Conservation (phyloP, 2,113 vertebrate species). For the Corythaixoides concolor region DNA sequence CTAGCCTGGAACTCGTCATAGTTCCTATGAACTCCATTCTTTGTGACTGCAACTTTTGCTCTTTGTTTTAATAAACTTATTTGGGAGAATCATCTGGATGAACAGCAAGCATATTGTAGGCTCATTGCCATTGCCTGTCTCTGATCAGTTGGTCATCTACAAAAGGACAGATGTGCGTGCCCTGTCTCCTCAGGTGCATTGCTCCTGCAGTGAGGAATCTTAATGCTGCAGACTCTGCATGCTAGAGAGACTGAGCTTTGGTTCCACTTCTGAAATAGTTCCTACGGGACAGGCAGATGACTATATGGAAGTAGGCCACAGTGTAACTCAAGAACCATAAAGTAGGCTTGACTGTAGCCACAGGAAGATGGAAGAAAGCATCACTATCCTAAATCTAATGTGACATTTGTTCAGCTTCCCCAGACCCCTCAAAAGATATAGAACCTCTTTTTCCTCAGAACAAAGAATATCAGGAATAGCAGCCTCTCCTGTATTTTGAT, state of each 20-base stretch:
- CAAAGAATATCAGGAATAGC: not conserved
- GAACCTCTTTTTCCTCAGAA: not conserved
- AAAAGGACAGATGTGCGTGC: slow-evolving; percentile 1
- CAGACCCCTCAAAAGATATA: not conserved
- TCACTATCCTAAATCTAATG: not conserved
- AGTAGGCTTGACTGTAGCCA: not conserved
- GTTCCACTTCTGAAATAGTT: not conserved
- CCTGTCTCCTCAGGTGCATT: not conserved
- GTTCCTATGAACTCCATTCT: not conserved
- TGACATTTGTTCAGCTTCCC: not conserved
- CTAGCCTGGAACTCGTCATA: not conserved
- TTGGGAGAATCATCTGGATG: not conserved
- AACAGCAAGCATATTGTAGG: slow-evolving; percentile 6
- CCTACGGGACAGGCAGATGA: not conserved
- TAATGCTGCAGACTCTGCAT: not conserved
- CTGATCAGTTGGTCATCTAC: not conserved
- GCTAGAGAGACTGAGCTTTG: not conserved
- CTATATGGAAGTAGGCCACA: not conserved
- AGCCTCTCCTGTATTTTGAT: not conserved
- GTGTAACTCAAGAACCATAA: not conserved
- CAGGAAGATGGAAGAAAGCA: not conserved
- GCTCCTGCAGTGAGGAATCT: not conserved
- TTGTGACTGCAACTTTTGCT: not conserved
- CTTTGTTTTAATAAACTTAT: not conserved
- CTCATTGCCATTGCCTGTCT: not conserved